Conservation (phyloP, 2,888 invertebrate genomes). For the Didymodactylos carnosus region DNA sequence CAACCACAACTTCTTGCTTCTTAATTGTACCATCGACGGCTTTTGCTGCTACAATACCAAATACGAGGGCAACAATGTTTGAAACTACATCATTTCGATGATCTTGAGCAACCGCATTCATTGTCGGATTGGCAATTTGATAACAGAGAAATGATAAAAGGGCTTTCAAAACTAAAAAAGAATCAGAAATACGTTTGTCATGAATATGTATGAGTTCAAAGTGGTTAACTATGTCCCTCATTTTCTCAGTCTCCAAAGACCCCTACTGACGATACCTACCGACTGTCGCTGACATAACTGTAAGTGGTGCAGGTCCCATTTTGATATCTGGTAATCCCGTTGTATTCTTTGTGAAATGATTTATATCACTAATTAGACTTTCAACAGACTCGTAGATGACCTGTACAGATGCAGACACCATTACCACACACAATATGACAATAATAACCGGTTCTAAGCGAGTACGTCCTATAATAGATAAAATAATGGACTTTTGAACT, state of each 20-base stretch:
- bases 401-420: constrained; percentile 36
- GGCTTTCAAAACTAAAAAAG: constrained; percentile 27
- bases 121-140: constrained; percentile 22
- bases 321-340: not conserved
- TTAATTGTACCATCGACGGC: not conserved
- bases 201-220: not conserved
- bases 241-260: no score
- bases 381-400: constrained; percentile 32
- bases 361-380: constrained; percentile 21
- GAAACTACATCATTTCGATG: constrained; percentile 38
- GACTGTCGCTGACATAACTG: not conserved
- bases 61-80: constrained; percentile 34
- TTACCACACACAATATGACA: constrained; percentile 35
- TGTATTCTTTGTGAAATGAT: not conserved
- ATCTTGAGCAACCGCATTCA: constrained; percentile 34
- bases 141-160: constrained; percentile 24
- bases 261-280: no score
- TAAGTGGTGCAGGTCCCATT: not conserved
- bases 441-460: constrained; percentile 35
- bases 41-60: constrained; percentile 24
- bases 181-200: no score
- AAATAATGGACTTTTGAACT: no score
- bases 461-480: constrained; percentile 25
- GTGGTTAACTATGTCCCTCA: no score
- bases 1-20: not conserved